phyloP scores from a whole-genome alignment of 2,113 vertebrate species.

The Phrynosoma platyrhinos region DNA sequence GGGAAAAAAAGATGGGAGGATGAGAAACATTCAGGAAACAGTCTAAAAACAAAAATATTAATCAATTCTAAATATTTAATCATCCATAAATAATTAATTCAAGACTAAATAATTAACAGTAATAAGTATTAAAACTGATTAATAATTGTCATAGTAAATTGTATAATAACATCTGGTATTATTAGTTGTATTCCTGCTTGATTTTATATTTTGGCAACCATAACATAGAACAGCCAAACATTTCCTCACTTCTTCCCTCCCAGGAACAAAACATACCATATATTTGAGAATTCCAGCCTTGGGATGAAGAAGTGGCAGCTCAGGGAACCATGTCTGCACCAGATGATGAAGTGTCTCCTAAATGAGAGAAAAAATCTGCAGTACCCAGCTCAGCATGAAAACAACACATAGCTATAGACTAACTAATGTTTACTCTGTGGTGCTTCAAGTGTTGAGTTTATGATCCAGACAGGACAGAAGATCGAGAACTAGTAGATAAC shows the following conservation, averaged over 20 bases:
- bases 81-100: too few species aligned
- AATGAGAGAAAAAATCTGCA: constrained; percentile 30
- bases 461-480: not conserved
- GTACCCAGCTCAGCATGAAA: constrained; percentile 1
- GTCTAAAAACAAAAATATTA: too few species aligned
- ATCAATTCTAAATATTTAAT: too few species aligned
- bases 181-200: not conserved
- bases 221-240: not conserved
- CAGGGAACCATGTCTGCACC: constrained; percentile 81
- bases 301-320: constrained; percentile 81
- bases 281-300: constrained; percentile 80
- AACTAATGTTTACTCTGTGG: not conserved
- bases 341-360: constrained; percentile 78
- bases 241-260: not conserved
- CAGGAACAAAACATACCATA: constrained; percentile 74
- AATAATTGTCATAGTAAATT: too few species aligned
- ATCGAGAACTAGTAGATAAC: not conserved
- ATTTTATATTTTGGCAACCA: not conserved
- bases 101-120: too few species aligned
- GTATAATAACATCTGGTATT: too few species aligned
- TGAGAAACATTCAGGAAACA: not conserved
- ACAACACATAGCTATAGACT: not conserved
- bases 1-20: not conserved
- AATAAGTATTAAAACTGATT: too few species aligned
- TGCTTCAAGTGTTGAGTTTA: not conserved